Evolutionary conservation across 2,113 vertebrate species (phyloP).

Genomic region (Lepus europaeus): DNA sequence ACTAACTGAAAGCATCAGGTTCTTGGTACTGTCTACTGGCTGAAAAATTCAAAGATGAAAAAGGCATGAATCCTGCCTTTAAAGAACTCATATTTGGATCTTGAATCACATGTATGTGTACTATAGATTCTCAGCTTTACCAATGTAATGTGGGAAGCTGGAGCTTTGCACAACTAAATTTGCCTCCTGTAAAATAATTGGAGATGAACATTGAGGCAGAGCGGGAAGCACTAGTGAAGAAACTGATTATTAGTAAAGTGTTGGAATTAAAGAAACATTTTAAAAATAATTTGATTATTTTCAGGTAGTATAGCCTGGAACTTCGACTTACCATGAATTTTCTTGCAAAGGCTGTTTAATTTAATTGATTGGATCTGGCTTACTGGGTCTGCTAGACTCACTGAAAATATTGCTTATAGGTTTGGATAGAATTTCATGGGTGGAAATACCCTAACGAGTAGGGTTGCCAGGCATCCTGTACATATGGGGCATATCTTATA

Average conservation of each 20-base stretch:
- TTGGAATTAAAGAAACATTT: slow-evolving; percentile 49
- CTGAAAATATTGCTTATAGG: not conserved
- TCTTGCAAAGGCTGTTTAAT: not conserved
- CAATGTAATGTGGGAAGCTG: not conserved
- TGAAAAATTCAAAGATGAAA: not conserved
- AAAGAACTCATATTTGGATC: not conserved
- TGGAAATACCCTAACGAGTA: not conserved
- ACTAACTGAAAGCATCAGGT: not conserved
- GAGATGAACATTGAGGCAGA: not conserved
- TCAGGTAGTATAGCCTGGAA: not conserved
- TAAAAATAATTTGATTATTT: slow-evolving; percentile 51
- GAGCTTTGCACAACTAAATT: not conserved
- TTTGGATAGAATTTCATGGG: not conserved
- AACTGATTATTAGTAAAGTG: slow-evolving; percentile 11
- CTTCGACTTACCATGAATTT: not conserved
- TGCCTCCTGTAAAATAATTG: not conserved
- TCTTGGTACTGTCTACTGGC: not conserved
- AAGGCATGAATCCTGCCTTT: not conserved
- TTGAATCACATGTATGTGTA: not conserved
- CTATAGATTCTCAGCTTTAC: not conserved
- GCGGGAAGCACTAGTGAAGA: not conserved
- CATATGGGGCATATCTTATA: not conserved
- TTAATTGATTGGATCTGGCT: not conserved
- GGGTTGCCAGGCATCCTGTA: not conserved
- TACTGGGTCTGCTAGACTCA: not conserved